phyloP scores from a whole-genome alignment of 2,113 vertebrate genomes.

The Pteruthius melanotis region DNA sequence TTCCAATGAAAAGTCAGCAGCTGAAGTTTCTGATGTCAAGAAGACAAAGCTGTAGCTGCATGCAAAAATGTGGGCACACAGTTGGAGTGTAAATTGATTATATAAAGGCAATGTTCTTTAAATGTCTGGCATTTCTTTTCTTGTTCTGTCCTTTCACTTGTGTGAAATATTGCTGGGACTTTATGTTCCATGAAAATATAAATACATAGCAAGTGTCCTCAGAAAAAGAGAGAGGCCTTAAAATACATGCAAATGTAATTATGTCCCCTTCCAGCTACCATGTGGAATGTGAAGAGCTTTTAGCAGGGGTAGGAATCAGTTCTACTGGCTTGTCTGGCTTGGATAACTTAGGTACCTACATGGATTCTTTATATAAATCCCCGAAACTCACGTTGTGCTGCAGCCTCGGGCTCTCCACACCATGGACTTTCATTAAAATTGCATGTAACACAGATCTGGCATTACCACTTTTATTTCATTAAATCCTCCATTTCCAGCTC shows the following conservation, averaged over 20 bases:
- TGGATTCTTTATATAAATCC: background rate
- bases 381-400: background rate
- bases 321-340: background rate
- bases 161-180: background rate
- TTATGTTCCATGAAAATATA: background rate
- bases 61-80: background rate
- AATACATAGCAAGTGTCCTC: background rate
- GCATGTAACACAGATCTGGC: background rate
- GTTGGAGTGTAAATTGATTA: background rate
- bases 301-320: background rate
- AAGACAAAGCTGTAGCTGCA: background rate
- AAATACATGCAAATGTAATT: background rate
- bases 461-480: background rate
- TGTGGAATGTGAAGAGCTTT: background rate
- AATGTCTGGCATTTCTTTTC: background rate
- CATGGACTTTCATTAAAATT: background rate
- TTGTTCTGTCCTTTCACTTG: slow-evolving; percentile 1
- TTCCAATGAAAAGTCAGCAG: background rate
- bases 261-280: background rate
- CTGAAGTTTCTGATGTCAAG: background rate
- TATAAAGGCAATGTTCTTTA: background rate
- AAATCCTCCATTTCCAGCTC: background rate
- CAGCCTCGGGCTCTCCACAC: background rate
- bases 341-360: background rate
- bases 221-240: background rate